Percentiles rank a stretch among this genome's conserved stretches.
Evolutionary conservation across 2,113 vertebrate species (phyloP).

Genomic region (Ochotona princeps): DNA sequence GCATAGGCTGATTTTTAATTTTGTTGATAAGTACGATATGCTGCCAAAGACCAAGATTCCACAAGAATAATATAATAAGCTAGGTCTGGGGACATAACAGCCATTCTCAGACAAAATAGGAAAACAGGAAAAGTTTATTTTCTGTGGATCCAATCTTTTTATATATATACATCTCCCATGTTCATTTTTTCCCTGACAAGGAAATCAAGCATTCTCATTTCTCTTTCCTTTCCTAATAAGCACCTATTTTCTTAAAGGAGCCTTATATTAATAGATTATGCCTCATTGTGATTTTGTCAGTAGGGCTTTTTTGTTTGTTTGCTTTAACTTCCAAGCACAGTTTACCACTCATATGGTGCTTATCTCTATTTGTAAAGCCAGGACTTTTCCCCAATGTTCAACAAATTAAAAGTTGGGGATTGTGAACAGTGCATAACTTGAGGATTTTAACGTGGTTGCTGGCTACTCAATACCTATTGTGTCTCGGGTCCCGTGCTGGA

Average conservation of each 20-base stretch:
- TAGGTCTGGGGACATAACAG: background rate
- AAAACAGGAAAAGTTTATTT: slow-evolving; percentile 8
- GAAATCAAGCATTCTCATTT: background rate
- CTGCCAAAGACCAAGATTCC: background rate
- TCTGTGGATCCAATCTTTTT: background rate
- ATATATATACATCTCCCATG: background rate
- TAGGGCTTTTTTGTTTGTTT: no score
- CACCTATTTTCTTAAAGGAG: slow-evolving; percentile 32
- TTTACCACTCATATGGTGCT: no score
- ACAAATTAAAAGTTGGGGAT: background rate
- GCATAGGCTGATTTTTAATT: background rate
- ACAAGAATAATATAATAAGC: background rate
- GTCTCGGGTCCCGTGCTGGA: background rate
- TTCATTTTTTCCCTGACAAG: background rate
- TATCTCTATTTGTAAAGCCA: background rate
- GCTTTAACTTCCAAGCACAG: no score
- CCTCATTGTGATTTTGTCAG: background rate
- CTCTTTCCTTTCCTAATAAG: background rate
- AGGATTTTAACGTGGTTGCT: background rate
- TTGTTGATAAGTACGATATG: background rate
- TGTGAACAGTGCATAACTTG: background rate
- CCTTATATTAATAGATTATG: background rate
- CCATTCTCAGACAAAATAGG: background rate
- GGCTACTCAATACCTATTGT: background rate
- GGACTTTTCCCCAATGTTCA: background rate